Base-by-base conservation (phyloP, 2,888 invertebrate genomes). In the Drosophila peninsularis region DNA sequence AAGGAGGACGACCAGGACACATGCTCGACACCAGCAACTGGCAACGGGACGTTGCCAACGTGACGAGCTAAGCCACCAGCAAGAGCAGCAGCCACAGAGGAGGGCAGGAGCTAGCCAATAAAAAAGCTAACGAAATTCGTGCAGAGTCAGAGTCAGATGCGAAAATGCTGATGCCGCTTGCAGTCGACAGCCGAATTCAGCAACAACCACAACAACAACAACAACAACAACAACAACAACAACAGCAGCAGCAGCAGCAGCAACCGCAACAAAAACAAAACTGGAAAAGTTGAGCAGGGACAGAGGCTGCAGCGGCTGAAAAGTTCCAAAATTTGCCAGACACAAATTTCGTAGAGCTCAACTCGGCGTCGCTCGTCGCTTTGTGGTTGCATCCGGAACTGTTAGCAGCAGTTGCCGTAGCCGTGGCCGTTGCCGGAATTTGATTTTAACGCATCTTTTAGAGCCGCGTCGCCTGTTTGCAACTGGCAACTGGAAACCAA, bases 271-370 rank as follows among this genome's bases (percentile, higher is more conserved):
- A 72, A 82, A 78, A 85, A 82, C 84, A 86, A 71, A 72, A 70
- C 75, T 61, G 72, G 37, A 64, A 82, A 86, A 84, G 80, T 78
- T 78, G 72, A 66, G 58, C 54, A 39, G 36, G 17, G 32, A 62
- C 41, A 27, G 54, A 62, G 55, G 61, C 69, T 67, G 52, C 45
- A 39, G 32, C 42, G 74, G 70, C 72, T 62, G 58, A 78, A 87
- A 79, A 80, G 81, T 86, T 81, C 66, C 52, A 75, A 30, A 79
- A 76, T 78, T 84, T 57, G 66, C 71, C 71, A 86, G 86, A 81
- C 84, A 75, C 63, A 71, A 49, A 41, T 44, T 70, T 61, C 64
- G 64, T 55, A 21, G 47, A 24, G 39, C 52, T 55, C 52, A 34
- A 21, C 37, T 47, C 55, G 47, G 1, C 30, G 30, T 30, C 44